These are phyloP conservation scores for Bombycilla garrulus DNA, from an alignment of 2,113 vertebrate species.

Conservation along the genomic window DNA sequence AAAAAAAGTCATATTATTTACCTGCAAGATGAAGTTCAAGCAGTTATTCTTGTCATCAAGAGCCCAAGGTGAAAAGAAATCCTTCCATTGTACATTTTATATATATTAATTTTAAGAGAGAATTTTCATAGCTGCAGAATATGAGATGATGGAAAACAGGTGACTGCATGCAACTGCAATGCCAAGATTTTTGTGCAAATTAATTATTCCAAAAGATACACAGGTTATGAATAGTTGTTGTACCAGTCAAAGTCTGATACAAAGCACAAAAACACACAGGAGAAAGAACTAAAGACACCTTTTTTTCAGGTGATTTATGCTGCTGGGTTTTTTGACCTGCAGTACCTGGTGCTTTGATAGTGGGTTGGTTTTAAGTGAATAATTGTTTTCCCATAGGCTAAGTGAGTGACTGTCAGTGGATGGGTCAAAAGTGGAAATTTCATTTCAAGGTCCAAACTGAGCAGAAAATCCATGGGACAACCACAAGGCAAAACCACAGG, in stretches of 20 bases:
- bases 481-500: neutral
- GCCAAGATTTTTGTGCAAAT: neutral
- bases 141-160: neutral
- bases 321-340: neutral
- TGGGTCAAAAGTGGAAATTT: neutral
- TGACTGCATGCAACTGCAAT: neutral
- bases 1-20: slow-evolving; percentile 59
- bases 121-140: neutral
- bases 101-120: neutral
- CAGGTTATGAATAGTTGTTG: neutral
- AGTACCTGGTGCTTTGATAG: neutral
- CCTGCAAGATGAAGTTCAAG: slow-evolving; percentile 38
- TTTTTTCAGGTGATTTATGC: neutral
- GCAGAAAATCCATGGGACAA: neutral
- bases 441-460: neutral
- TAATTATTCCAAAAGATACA: neutral
- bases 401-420: neutral
- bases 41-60: slow-evolving; percentile 59
- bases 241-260: neutral
- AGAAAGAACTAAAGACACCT: neutral
- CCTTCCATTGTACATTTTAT: slow-evolving; percentile 18
- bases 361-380: neutral
- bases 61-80: slow-evolving; percentile 54
- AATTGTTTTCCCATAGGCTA: neutral
- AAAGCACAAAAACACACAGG: neutral